Conservation (phyloP, 2,888 invertebrate genomes). For the Nasonovia ribisnigri region DNA sequence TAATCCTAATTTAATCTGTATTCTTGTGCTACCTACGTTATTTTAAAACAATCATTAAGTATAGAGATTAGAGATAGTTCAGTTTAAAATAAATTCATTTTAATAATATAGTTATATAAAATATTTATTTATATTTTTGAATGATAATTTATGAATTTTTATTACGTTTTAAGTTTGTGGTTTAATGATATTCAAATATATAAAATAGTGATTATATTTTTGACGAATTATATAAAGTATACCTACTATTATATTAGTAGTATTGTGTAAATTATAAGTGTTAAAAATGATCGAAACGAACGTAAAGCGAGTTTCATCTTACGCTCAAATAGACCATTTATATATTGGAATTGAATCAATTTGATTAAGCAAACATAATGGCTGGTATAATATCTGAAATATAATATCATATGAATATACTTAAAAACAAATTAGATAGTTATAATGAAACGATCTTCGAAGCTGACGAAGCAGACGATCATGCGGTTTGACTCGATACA, state of each 20-base stretch:
- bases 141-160: background rate
- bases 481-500: no score
- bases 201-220: background rate
- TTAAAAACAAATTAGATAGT: background rate
- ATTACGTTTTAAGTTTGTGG: background rate
- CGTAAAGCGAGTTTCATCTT: no score
- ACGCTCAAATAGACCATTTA: background rate
- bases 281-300: background rate
- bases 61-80: background rate
- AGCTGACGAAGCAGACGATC: background rate
- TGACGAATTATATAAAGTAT: background rate
- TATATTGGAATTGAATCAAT: background rate
- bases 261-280: background rate
- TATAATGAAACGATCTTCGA: background rate
- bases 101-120: background rate
- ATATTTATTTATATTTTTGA: background rate
- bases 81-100: background rate
- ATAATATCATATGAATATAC: background rate
- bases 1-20: background rate
- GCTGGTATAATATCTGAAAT: background rate
- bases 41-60: background rate
- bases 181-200: background rate
- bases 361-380: background rate
- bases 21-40: background rate
- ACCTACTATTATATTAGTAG: background rate